Evolutionary conservation across 2,113 vertebrate genomes (phyloP), one percentile per base, ranked within the genome.

Genomic region (Australoheros scitulus): DNA sequence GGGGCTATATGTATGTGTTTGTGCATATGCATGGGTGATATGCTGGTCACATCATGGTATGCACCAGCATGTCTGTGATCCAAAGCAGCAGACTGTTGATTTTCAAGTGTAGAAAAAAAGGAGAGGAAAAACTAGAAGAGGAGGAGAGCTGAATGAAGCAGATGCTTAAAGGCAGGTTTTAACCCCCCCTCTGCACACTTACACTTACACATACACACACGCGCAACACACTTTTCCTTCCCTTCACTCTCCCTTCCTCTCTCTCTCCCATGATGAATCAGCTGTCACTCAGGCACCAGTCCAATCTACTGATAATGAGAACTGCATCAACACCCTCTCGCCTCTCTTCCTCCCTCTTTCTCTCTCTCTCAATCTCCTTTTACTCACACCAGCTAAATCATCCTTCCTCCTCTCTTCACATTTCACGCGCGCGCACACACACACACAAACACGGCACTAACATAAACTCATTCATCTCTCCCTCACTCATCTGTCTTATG

Each of bases 241-340:
- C 89, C 92, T 91, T 94, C 90, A 90, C 92, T 93, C 92, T 84
- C 93, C 91, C 91, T 95, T 92, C 89, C 92, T 95, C 95, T 95
- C 95, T 93, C 95, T 91, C 91, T 96, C 96, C 96, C 96, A 96
- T 97, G 96, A 97, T 97, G 97, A 97, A 97, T 97, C 96, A 96
- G 96, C 97, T 97, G 97, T 97, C 97, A 97, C 93, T 96, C 94
- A 94, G 96, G 96, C 97, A 97, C 95, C 94, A 94, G 96, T 96
- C 96, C 97, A 97, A 97, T 97, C 97, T 97, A 96, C 96, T 96
- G 97, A 96, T 97, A 97, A 98, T 97, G 96, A 97, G 97, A 96
- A 96, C 95, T 96, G 96, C 96, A 96, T 97, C 96, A 96, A 97
- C 92, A 91, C 91, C 81, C 93, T 85, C 92, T 91, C 78, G 79